Conservation (phyloP, 2,888 invertebrate genomes). For the Merodon equestris region DNA sequence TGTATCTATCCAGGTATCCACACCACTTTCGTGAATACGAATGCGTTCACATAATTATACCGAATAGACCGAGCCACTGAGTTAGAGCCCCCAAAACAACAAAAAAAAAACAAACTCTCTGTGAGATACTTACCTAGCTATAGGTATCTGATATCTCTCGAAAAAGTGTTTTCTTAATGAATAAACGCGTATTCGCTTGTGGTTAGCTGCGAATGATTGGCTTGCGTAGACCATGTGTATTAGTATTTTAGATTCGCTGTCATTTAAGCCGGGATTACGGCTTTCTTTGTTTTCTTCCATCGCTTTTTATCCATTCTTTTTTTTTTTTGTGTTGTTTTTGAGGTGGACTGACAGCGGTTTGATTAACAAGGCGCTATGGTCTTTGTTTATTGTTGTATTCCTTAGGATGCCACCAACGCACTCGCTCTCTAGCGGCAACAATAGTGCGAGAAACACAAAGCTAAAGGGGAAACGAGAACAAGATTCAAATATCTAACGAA, state of each 20-base stretch:
- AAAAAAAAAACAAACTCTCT: not conserved
- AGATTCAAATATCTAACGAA: conserved; percentile 6
- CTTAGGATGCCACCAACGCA: too few relatives aligned
- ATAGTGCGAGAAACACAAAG: too few relatives aligned
- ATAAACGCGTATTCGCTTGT: conserved; percentile 17
- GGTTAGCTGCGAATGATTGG: not conserved
- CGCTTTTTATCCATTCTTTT: not conserved
- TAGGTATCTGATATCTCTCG: not conserved
- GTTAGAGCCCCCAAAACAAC: conserved; percentile 8
- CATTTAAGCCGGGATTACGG: conserved; percentile 2
- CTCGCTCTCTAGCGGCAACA: conserved; percentile 20
- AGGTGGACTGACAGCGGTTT: too few relatives aligned
- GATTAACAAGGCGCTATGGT: too few relatives aligned
- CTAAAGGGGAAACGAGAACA: not conserved
- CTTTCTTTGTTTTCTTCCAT: conserved; percentile 14
- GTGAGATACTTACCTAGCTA: too few relatives aligned
- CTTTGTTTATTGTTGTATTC: too few relatives aligned
- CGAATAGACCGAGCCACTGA: too few relatives aligned
- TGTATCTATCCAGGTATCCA: conserved; percentile 7
- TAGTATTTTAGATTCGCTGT: conserved; percentile 11
- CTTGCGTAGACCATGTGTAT: conserved; percentile 9
- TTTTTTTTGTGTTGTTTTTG: too few relatives aligned
- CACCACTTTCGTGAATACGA: not conserved
- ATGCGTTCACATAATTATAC: too few relatives aligned
- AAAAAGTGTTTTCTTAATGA: conserved; percentile 29